Conservation (phyloP, 2,797 vertebrate genomes). For the Rhinichthys osculus region DNA sequence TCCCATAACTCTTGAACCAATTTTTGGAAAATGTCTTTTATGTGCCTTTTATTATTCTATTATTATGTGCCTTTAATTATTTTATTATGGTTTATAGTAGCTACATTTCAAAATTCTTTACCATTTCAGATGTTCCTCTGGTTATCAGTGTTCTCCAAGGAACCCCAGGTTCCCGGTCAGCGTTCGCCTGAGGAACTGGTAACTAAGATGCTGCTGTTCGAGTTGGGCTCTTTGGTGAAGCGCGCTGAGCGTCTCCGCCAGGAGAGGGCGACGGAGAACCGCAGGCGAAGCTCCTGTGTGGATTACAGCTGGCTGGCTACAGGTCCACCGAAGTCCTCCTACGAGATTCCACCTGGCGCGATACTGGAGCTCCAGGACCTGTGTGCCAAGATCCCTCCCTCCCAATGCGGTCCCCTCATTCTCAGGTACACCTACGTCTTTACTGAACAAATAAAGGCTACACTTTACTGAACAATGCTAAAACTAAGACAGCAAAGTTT, state of each 20-base stretch:
- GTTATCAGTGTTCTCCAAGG: constrained; percentile 42
- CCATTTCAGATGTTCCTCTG: constrained; percentile 59
- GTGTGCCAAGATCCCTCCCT: constrained; percentile 63
- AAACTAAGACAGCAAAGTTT: not conserved
- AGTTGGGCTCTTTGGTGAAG: constrained; percentile 58
- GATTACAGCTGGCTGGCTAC: constrained; percentile 68
- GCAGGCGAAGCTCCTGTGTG: constrained; percentile 60
- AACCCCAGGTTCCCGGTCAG: constrained; percentile 44
- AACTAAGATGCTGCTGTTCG: constrained; percentile 64
- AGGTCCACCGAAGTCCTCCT: constrained; percentile 47
- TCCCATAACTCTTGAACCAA: not conserved
- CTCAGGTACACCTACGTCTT: constrained; percentile 56
- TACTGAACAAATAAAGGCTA: not conserved
- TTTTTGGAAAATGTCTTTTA: not conserved
- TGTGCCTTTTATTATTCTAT: not conserved
- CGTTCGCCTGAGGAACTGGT: constrained; percentile 61
- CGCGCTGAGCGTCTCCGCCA: constrained; percentile 53
- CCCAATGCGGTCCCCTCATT: constrained; percentile 65
- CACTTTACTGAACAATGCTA: not conserved
- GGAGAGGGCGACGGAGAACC: constrained; percentile 57
- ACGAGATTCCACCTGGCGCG: constrained; percentile 59
- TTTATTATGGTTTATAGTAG: no score
- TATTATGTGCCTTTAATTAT: not conserved
- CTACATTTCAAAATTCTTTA: not conserved
- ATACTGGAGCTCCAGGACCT: constrained; percentile 64